phyloP scores from a whole-genome alignment of 2,797 vertebrate species.

The Anguilla megastoma region DNA sequence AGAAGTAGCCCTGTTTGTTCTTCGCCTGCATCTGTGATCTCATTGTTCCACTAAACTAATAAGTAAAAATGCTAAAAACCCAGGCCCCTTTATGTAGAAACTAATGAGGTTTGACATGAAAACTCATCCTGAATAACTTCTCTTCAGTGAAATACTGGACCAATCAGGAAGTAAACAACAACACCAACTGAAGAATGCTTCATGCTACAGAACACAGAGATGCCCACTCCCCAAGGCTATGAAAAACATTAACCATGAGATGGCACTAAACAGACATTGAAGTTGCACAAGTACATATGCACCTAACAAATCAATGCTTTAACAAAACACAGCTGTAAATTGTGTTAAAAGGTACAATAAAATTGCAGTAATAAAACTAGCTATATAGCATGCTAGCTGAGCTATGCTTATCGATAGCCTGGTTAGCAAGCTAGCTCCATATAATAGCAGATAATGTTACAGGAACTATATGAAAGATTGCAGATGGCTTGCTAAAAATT shows the following conservation, averaged over 20 bases:
- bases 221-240: not conserved
- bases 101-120: not conserved
- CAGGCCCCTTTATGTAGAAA: not conserved
- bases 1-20: not conserved
- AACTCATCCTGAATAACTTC: not conserved
- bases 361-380: not conserved
- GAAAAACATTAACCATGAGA: not conserved
- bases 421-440: not conserved
- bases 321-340: not conserved
- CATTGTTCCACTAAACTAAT: not conserved
- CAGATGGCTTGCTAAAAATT: not conserved
- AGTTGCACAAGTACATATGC: not conserved
- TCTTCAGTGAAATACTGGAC: not conserved
- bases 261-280: not conserved
- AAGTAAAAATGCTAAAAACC: not conserved
- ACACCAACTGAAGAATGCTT: not conserved
- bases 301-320: not conserved
- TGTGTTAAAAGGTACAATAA: not conserved
- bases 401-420: not conserved
- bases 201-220: not conserved
- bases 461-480: not conserved
- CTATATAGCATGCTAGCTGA: not conserved
- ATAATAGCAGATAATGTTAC: not conserved
- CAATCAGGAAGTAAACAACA: conserved; percentile 1
- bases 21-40: not conserved